Evolutionary conservation across 2,888 invertebrate species (phyloP).

Genomic region (Torymus texanus): DNA sequence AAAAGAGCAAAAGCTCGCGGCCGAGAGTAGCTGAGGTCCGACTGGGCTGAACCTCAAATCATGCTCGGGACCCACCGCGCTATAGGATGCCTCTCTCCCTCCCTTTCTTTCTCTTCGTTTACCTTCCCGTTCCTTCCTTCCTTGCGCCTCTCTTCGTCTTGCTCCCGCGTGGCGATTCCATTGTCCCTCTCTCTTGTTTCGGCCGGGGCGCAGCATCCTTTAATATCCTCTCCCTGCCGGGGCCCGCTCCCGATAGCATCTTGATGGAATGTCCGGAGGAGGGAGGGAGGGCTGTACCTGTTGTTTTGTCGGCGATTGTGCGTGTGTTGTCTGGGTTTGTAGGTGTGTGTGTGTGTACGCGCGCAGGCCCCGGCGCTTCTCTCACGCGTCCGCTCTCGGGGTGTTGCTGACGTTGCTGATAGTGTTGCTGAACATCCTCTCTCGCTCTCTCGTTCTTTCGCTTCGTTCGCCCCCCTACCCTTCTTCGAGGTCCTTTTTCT

Average conservation of each 20-base stretch:
- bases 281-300: constrained; percentile 65
- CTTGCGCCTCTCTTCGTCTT: constrained; percentile 18
- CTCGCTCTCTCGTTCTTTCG: constrained; percentile 21
- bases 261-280: constrained; percentile 72
- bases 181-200: constrained; percentile 52
- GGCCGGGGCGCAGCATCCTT: constrained; percentile 46
- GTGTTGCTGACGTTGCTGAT: constrained; percentile 49
- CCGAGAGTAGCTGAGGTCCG: constrained; percentile 36
- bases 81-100: constrained; percentile 43
- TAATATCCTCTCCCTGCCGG: constrained; percentile 34
- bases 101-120: constrained; percentile 43
- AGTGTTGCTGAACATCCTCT: constrained; percentile 47
- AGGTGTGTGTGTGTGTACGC: too few relatives aligned
- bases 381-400: constrained; percentile 29
- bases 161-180: constrained; percentile 20
- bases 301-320: constrained; percentile 68
- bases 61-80: constrained; percentile 53
- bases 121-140: constrained; percentile 48
- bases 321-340: background rate
- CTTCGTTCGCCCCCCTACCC: constrained; percentile 6
- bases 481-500: constrained; percentile 18
- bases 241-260: constrained; percentile 68
- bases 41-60: constrained; percentile 52
- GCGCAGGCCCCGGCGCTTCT: constrained; percentile 50
- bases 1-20: constrained; percentile 2